These are phyloP conservation scores for Pangasius mekongensis DNA, from an alignment of 2,797 vertebrate species.

Conservation along the genomic window DNA sequence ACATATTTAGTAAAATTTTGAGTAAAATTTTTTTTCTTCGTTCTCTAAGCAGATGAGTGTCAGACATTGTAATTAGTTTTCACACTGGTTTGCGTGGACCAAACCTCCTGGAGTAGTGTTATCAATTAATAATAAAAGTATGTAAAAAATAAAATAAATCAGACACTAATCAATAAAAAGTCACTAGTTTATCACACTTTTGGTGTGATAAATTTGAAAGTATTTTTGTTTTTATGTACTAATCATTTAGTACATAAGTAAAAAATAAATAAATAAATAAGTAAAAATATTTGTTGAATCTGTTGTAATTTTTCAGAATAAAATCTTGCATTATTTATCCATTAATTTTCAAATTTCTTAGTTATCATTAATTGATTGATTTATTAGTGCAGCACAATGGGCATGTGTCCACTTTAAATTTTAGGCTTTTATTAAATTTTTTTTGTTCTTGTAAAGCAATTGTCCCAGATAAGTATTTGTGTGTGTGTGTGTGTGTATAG, in stretches of 20 bases:
- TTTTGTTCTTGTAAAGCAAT: neutral
- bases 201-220: neutral
- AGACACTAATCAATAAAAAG: neutral
- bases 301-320: neutral
- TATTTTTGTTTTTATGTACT: neutral
- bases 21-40: neutral
- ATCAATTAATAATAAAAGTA: neutral
- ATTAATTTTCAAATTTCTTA: neutral
- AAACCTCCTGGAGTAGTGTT: neutral
- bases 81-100: neutral
- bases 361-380: neutral
- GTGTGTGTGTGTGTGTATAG: slow-evolving; percentile 71
- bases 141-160: neutral
- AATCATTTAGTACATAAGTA: neutral
- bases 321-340: neutral
- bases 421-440: neutral
- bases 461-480: neutral
- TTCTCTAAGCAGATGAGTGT: neutral
- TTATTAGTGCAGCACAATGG: neutral
- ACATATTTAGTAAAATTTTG: neutral
- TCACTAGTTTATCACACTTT: neutral
- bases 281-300: neutral
- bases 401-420: neutral
- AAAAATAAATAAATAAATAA: no score
- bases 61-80: neutral